Evolutionary conservation across 1,140 invertebrate species (phyloP), one percentile per base, ranked within the genome.

Genomic region (Drosophila novamexicana): DNA sequence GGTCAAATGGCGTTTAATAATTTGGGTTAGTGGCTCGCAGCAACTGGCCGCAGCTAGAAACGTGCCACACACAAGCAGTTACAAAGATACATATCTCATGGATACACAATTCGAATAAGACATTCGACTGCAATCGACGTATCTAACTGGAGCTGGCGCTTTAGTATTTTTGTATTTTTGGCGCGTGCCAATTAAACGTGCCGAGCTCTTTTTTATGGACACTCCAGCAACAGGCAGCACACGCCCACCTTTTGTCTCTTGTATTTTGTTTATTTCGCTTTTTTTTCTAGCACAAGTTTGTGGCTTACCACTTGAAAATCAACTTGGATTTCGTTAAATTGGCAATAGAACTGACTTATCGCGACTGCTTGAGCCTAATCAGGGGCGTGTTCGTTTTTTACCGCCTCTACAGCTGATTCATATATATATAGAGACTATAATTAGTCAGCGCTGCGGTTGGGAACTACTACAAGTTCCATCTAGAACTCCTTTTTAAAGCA

Each of bases 1-100:
- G 84, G 84, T 89, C 84, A 89, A 89, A 89, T 88, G 82, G 67
- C 77, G 85, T 84, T 89, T 84, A 89, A 89, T 89, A 89, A 89
- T 89, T 89, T 89, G 75, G 84, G 83, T 86, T 86, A 79, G 34
- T 68, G n/a, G 63, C 64, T 42, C 40, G 22, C 22, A 29, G 57
- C 29, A 22, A 39, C 34, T 40, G n/a, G 61, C 47, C 37, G 9
- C 18, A 39, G 40, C 37, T 14, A 37, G 34, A 53, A 61, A 45
- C 54, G 44, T 59, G 57, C 57, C 22, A 29, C 22, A 34, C 22
- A 12, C 56, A 57, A 50, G 58, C 45, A 65, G 65, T 61, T 16
- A 10, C 22, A 57, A 5, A 88, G 77, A 88, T 89, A 84, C 77
- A 66, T 75, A 88, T 84, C 84, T 72, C 47, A 70, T 49, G 61